These are phyloP conservation scores for Notiomystis cincta DNA, from an alignment of 2,113 vertebrate genomes.

Conservation along the genomic window DNA sequence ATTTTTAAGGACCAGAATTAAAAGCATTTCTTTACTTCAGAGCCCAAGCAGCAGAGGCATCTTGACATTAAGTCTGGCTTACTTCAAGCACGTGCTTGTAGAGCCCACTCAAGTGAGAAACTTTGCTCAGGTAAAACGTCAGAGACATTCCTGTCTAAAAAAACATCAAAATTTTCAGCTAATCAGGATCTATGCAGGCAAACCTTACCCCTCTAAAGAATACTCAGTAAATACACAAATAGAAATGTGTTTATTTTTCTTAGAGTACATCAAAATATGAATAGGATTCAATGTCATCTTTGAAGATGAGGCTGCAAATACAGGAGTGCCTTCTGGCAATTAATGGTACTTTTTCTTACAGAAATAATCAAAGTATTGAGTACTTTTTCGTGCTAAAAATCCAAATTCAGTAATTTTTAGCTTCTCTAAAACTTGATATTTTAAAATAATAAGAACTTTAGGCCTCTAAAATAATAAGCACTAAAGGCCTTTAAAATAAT, in stretches of 20 bases:
- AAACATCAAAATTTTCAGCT: background rate
- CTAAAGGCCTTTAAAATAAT: background rate
- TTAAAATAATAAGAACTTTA: background rate
- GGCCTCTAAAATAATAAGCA: background rate
- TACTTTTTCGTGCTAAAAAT: background rate
- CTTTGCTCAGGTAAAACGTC: background rate
- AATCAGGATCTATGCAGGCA: background rate
- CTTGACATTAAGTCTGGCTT: background rate
- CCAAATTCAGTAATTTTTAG: background rate
- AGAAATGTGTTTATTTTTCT: background rate
- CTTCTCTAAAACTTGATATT: background rate
- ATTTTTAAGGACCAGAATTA: background rate
- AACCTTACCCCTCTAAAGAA: background rate
- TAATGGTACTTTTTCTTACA: background rate
- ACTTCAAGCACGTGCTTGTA: background rate
- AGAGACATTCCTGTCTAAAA: background rate
- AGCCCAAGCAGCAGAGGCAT: background rate
- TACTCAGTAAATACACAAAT: background rate
- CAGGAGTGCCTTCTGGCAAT: background rate
- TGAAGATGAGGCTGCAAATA: background rate
- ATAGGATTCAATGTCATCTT: background rate
- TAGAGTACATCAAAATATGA: background rate
- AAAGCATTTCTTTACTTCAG: background rate
- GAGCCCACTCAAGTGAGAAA: background rate
- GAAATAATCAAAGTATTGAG: background rate